phyloP scores from a whole-genome alignment of 2,797 vertebrate genomes.

The Eurystomus glaucurus region DNA sequence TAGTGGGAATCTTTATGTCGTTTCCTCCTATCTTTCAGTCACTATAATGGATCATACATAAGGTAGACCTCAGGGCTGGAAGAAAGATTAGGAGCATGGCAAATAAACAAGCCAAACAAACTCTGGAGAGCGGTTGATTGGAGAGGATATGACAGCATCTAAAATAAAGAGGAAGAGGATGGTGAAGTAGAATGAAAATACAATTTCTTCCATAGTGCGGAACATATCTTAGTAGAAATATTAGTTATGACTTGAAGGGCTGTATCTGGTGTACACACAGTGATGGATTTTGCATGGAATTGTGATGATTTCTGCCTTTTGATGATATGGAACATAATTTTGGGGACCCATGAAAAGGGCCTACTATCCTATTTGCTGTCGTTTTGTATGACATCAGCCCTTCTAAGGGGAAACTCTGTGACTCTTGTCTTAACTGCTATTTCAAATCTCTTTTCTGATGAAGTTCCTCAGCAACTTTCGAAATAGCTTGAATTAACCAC shows the following conservation, averaged over 20 bases:
- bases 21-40: not conserved
- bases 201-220: not conserved
- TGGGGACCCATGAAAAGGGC: not conserved
- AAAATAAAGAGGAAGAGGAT: not conserved
- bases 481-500: not conserved
- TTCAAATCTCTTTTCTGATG: not conserved
- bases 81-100: not conserved
- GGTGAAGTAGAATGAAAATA: not conserved
- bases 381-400: not conserved
- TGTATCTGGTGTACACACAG: not conserved
- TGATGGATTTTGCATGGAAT: not conserved
- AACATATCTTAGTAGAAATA: not conserved
- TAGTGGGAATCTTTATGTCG: not conserved
- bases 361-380: not conserved
- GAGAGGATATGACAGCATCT: not conserved
- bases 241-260: not conserved
- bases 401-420: not conserved
- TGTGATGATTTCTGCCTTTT: slow-evolving; percentile 14
- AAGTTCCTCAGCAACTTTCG: not conserved
- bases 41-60: rapidly evolving
- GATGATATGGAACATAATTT: not conserved
- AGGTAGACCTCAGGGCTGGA: not conserved
- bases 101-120: not conserved
- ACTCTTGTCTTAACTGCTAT: not conserved
- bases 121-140: not conserved